Evolutionary conservation across 1,140 invertebrate species (phyloP), one percentile per base, ranked within the genome.

Genomic region (Scaptomyza graminum): DNA sequence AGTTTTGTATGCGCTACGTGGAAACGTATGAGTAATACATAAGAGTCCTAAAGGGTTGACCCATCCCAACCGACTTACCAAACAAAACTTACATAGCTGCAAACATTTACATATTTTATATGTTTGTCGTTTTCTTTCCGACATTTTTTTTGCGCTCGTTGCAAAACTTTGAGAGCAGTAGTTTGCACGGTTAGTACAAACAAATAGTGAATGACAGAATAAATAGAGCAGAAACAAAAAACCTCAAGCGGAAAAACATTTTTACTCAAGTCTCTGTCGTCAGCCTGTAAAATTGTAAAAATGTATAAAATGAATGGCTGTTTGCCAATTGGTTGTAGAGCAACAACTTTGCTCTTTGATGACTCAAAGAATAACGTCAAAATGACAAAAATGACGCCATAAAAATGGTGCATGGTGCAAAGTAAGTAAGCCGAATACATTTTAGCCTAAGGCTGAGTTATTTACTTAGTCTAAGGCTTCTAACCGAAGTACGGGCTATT

Each of bases 91-190:
- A 43, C 22, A 50, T 50, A 41, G 37, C 41, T 43, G 28, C 28
- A 39, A 31, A 49, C 63, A 46, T 71, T 74, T 82, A 71, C 82
- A 87, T 81, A 74, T 81, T 77, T 54, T 73, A 87, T 72, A 61
- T 63, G 57, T 74, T 46, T 41, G n/a, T 12, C 37, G 37, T 41
- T 12, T 41, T 3, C 37, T n/a, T 41, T 41, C 37, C 12, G n/a
- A 31, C 39, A 12, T 69, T 76, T 64, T 52, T 44, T 39, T 31
- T 34, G 57, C 31, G 61, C 59, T 49, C 50, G 12, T 34, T 39
- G 22, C 22, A 34, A 67, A 71, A 75, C 37, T 82, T 77, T 68
- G 52, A 72, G 63, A 34, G 55, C 68, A 39, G 57, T 71, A 61
- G 77, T 67, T 62, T 52, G 73, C 55, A 65, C 47, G 51, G 54